phyloP scores from a whole-genome alignment of 2,797 vertebrate species.

The Enteromius anoplus region DNA sequence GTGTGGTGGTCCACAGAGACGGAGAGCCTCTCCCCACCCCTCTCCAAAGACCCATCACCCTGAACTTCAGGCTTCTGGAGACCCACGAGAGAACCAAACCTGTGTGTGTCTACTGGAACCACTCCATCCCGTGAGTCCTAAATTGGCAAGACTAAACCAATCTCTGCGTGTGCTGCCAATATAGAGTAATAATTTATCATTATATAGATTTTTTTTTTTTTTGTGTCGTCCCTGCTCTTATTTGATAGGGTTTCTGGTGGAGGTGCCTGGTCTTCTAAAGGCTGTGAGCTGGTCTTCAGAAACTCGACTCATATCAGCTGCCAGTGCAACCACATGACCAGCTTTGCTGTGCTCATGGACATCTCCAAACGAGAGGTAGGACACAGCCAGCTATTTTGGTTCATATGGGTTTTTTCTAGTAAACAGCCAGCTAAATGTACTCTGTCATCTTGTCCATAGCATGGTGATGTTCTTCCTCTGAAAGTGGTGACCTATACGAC shows the following conservation, averaged over 20 bases:
- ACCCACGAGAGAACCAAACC: constrained; percentile 86
- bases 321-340: constrained; percentile 80
- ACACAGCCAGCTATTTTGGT: neutral
- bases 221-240: neutral
- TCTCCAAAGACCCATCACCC: constrained; percentile 74
- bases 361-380: constrained; percentile 85
- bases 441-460: constrained; percentile 67
- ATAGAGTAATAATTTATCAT: neutral
- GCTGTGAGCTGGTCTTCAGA: constrained; percentile 84
- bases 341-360: constrained; percentile 88
- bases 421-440: neutral
- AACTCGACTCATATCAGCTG: constrained; percentile 82
- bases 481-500: constrained; percentile 83
- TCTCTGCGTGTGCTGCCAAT: neutral
- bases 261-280: constrained; percentile 86
- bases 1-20: constrained; percentile 78
- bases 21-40: constrained; percentile 61
- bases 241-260: constrained; percentile 67
- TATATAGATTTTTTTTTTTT: neutral
- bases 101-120: constrained; percentile 89
- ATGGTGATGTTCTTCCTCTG: constrained; percentile 87
- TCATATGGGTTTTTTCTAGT: neutral
- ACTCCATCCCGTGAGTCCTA: constrained; percentile 78
- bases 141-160: neutral
- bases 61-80: constrained; percentile 83